A percentile compares a stretch with the other conserved stretches of the same genome.
Conservation (phyloP, 2,888 invertebrate species). For the Dichetophora obliterata region DNA sequence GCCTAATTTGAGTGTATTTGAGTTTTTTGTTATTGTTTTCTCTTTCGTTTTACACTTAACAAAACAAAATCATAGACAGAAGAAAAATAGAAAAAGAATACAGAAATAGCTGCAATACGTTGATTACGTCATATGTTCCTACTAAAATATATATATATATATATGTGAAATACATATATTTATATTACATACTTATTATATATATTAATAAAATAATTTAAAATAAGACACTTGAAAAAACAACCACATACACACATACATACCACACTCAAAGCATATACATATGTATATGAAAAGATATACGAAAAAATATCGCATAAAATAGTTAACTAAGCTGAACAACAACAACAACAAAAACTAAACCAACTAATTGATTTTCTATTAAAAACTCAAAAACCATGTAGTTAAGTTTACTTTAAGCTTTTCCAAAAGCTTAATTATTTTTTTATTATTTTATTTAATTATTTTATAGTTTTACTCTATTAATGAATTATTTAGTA, state of each 20-base stretch:
- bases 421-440: background rate
- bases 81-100: slow-evolving; percentile 39
- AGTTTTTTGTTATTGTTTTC: too few relatives aligned
- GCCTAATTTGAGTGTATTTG: too few relatives aligned
- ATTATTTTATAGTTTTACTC: too few relatives aligned
- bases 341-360: too few relatives aligned
- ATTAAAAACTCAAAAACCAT: background rate
- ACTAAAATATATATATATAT: slow-evolving; percentile 59
- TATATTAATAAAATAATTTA: slow-evolving; percentile 50
- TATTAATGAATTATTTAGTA: too few relatives aligned
- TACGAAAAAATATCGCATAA: slow-evolving; percentile 23
- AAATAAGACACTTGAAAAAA: slow-evolving; percentile 35
- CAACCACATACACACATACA: slow-evolving; percentile 24
- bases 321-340: slow-evolving; percentile 3
- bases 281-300: slow-evolving; percentile 1
- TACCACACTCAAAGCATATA: slow-evolving; percentile 15
- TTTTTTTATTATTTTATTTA: background rate
- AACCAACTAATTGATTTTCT: background rate
- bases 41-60: background rate
- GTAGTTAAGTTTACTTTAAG: too few relatives aligned
- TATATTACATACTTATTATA: slow-evolving; percentile 50
- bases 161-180: slow-evolving; percentile 56
- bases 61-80: background rate
- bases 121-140: slow-evolving; percentile 71
- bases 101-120: slow-evolving; percentile 70